Conservation (phyloP, 2,113 vertebrate species). For the Silurus meridionalis region DNA sequence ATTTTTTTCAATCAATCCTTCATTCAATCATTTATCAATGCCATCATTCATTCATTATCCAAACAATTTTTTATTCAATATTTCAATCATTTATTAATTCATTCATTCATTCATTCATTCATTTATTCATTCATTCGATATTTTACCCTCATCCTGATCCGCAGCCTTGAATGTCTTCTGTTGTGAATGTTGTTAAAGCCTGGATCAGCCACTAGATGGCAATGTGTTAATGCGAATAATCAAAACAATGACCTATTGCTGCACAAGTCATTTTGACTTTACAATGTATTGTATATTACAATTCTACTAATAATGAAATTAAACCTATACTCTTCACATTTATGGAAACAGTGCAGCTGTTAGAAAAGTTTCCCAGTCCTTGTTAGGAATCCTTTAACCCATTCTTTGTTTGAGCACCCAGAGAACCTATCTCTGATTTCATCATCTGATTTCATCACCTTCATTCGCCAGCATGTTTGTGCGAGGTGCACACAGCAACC, state of each 20-base stretch:
- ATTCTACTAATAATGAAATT: neutral
- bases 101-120: neutral
- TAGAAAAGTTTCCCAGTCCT: neutral
- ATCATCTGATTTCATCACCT: slow-evolving; percentile 1
- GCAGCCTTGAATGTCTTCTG: no score
- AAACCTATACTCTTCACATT: neutral
- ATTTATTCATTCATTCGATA: neutral
- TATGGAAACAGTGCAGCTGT: neutral
- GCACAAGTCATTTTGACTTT: neutral
- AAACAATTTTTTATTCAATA: no score
- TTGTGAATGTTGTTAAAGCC: neutral
- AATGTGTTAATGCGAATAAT: neutral
- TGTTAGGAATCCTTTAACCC: neutral
- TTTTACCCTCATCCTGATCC: no score
- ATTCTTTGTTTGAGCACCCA: neutral
- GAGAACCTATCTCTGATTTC: neutral
- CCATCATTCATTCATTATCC: no score
- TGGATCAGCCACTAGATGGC: slow-evolving; percentile 38
- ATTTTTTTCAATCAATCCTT: no score
- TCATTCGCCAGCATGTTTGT: neutral
- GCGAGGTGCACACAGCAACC: neutral
- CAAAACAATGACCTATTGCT: neutral
- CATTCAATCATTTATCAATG: no score
- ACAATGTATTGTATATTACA: neutral
- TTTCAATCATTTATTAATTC: no score